Evolutionary conservation across 2,888 invertebrate genomes (phyloP).

Genomic region (Timema podura): DNA sequence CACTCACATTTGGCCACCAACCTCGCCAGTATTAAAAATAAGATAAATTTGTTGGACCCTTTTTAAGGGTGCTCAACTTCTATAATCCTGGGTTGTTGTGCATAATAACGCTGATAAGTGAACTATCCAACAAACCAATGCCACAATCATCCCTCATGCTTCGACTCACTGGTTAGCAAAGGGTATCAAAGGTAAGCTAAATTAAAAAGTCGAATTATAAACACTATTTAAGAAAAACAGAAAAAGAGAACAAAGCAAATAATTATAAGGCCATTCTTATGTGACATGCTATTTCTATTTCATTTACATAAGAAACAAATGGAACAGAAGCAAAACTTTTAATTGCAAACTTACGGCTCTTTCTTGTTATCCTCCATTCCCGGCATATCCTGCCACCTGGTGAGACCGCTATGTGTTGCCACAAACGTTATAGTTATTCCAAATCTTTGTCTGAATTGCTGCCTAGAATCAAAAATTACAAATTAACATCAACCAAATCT

Average conservation of each 20-base stretch:
- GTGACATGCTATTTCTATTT: constrained; percentile 1
- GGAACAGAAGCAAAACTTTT: not conserved
- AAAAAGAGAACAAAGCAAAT: constrained; percentile 16
- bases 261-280: not conserved
- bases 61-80: too few species aligned
- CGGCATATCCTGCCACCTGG: constrained; percentile 78
- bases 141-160: too few species aligned
- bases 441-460: constrained; percentile 76
- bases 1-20: too few species aligned
- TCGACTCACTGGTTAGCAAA: too few species aligned
- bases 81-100: too few species aligned
- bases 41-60: too few species aligned
- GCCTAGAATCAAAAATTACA: constrained; percentile 52
- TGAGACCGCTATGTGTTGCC: constrained; percentile 86
- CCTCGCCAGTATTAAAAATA: too few species aligned
- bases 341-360: constrained; percentile 36
- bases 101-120: too few species aligned
- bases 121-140: too few species aligned
- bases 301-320: not conserved
- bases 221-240: too few species aligned
- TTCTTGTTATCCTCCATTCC: constrained; percentile 44
- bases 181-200: too few species aligned
- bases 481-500: not conserved
- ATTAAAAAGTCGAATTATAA: too few species aligned
- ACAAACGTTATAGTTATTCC: constrained; percentile 82